Conservation (phyloP, 2,888 invertebrate genomes). For the Xestia c-nigrum region DNA sequence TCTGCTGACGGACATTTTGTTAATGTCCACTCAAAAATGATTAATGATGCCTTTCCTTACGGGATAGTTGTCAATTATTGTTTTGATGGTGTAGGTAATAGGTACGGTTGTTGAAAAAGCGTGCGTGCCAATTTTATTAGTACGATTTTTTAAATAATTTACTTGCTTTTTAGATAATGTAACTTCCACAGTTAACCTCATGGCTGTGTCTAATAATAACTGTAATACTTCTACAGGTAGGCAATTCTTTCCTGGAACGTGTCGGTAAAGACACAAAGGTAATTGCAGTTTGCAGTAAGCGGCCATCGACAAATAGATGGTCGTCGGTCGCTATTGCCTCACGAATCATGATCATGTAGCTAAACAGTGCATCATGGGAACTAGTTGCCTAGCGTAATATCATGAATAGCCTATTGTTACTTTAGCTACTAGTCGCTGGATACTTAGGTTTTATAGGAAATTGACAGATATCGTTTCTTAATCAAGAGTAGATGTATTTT, state of each 20-base stretch:
- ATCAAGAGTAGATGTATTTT: background rate
- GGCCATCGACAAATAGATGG: slow-evolving; percentile 70
- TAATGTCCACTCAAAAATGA: slow-evolving; percentile 64
- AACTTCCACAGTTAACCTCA: slow-evolving; percentile 6
- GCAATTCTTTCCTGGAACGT: slow-evolving; percentile 77
- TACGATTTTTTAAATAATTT: background rate
- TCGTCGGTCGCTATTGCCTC: slow-evolving; percentile 70
- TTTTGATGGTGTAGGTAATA: background rate
- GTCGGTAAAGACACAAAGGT: slow-evolving; percentile 70
- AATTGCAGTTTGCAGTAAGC: slow-evolving; percentile 2
- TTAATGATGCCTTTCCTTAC: slow-evolving; percentile 30
- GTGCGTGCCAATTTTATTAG: background rate
- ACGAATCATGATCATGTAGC: slow-evolving; percentile 69
- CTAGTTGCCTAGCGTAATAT: slow-evolving; percentile 68
- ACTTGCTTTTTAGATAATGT: slow-evolving; percentile 7
- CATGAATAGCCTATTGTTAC: slow-evolving; percentile 30
- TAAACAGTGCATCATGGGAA: slow-evolving; percentile 76
- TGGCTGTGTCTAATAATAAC: slow-evolving; percentile 67
- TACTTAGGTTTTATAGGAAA: slow-evolving; percentile 12
- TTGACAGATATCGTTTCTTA: background rate
- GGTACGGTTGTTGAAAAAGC: background rate
- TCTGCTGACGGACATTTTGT: slow-evolving; percentile 67
- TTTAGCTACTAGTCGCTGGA: background rate
- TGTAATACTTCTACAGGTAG: slow-evolving; percentile 44
- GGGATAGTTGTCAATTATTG: slow-evolving; percentile 4